A percentile compares a stretch with the other conserved stretches of the same genome.
phyloP scores from a whole-genome alignment of 2,113 vertebrate genomes.

The Peromyscus californicus region DNA sequence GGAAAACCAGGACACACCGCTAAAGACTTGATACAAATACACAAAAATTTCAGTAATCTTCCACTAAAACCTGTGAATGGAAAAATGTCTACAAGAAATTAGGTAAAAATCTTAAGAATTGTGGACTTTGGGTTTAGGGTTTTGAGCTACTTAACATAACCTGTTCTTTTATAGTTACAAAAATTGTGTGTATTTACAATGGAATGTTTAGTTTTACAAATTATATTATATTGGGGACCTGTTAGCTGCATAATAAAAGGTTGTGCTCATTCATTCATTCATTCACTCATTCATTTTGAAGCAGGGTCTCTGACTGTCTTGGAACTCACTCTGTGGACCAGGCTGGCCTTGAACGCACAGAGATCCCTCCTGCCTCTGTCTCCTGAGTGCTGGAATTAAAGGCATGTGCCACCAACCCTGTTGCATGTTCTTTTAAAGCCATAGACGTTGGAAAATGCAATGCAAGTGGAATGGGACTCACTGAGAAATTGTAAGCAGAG shows the following conservation, averaged over 20 bases:
- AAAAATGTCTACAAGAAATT: slow-evolving; percentile 39
- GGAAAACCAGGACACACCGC: background rate
- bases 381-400: background rate
- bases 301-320: background rate
- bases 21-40: background rate
- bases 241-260: background rate
- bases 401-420: background rate
- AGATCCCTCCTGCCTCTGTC: background rate
- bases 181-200: background rate
- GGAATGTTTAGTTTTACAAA: background rate
- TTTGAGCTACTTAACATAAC: background rate
- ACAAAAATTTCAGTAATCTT: background rate
- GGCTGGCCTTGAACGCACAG: background rate
- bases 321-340: background rate
- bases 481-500: background rate
- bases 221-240: background rate
- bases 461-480: background rate
- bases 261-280: background rate
- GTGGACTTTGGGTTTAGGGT: background rate
- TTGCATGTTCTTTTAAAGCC: background rate
- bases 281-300: background rate
- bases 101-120: slow-evolving; percentile 24
- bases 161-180: background rate
- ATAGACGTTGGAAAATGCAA: background rate
- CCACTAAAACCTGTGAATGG: background rate